phyloP scores from a whole-genome alignment of 2,113 vertebrate genomes.

The Eurypyga helias region DNA sequence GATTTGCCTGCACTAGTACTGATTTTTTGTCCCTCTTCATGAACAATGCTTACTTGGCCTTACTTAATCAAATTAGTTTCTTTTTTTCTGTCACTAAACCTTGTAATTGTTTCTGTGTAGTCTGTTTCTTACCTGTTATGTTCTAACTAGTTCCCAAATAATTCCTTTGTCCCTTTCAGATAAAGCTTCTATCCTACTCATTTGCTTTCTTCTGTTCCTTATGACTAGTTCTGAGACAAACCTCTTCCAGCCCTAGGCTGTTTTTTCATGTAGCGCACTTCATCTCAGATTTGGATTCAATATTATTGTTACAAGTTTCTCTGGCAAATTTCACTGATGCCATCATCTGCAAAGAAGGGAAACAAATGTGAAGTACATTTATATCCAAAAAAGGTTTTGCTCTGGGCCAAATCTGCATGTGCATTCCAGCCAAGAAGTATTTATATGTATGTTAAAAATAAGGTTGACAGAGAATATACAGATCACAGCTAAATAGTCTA shows the following conservation, averaged over 20 bases:
- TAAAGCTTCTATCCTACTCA: neutral
- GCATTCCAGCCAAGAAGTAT: neutral
- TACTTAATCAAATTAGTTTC: neutral
- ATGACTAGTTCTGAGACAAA: neutral
- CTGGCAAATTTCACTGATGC: neutral
- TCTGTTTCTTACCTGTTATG: neutral
- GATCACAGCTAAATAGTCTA: neutral
- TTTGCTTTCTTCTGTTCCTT: neutral
- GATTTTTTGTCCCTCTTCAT: neutral
- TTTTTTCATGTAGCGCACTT: neutral
- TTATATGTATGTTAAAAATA: neutral
- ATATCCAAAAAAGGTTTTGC: neutral
- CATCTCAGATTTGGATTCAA: neutral
- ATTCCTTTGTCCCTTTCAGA: neutral
- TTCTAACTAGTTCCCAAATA: neutral
- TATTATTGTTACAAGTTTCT: neutral
- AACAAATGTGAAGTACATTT: neutral
- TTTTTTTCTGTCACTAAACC: neutral
- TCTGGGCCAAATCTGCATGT: neutral
- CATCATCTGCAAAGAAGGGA: neutral
- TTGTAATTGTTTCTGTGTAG: neutral
- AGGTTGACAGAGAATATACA: neutral
- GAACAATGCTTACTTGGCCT: neutral
- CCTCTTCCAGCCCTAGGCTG: neutral
- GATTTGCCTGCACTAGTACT: neutral